Percentiles rank a stretch among this genome's conserved stretches.
Evolutionary conservation across 2,888 invertebrate species (phyloP).

Genomic region (Portevinia maculata): DNA sequence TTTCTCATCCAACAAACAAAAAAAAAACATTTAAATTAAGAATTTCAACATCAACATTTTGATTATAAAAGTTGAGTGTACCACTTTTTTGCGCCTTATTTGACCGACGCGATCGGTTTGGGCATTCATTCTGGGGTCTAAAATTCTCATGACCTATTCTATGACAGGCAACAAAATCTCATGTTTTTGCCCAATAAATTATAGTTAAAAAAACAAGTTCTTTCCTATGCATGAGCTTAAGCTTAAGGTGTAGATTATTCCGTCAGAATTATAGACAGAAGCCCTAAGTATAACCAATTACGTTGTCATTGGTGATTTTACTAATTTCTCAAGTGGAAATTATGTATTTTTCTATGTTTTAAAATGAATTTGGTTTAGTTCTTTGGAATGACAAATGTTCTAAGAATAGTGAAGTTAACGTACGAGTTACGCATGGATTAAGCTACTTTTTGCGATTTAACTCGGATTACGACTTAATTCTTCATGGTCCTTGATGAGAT

Average conservation of each 20-base stretch:
- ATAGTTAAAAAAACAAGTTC: conserved; percentile 3
- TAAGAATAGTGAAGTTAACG: conserved; percentile 55
- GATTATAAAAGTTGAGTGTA: conserved; percentile 70
- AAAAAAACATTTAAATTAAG: conserved; percentile 33
- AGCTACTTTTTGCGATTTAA: background rate
- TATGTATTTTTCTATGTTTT: conserved; percentile 26
- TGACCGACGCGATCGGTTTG: too few relatives aligned
- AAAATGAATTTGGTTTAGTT: conserved; percentile 18
- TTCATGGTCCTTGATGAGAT: background rate
- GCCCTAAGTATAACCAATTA: conserved; percentile 40
- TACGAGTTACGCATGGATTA: conserved; percentile 24
- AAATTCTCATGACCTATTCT: conserved; percentile 63
- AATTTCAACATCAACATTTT: conserved; percentile 31
- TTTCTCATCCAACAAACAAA: conserved; percentile 19
- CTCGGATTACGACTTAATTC: conserved; percentile 6
- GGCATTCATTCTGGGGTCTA: conserved; percentile 10
- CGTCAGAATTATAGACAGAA: conserved; percentile 8
- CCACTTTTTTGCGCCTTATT: conserved; percentile 49
- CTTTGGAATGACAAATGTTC: conserved; percentile 24
- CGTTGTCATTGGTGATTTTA: conserved; percentile 40
- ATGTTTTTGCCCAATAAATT: conserved; percentile 5
- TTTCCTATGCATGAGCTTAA: conserved; percentile 3
- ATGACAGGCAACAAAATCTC: background rate
- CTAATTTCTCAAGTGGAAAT: conserved; percentile 64
- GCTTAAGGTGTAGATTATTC: conserved; percentile 8